A percentile compares a stretch with the other conserved stretches of the same genome.
Conservation (phyloP, 1,140 invertebrate genomes). For the Tachypleus tridentatus region DNA sequence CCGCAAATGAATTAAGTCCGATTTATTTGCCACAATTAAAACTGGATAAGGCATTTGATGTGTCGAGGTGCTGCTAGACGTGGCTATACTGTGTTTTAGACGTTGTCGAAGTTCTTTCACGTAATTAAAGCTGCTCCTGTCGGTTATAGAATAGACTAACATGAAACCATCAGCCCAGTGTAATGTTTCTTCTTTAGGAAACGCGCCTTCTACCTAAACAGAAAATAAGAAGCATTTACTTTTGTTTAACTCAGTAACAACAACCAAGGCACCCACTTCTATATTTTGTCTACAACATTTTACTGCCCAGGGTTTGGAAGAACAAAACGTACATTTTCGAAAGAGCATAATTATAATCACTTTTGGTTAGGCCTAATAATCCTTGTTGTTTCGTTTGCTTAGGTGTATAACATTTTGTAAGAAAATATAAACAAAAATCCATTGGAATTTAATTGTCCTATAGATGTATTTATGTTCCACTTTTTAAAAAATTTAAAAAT, state of each 20-base stretch:
- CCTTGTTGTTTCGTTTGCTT: too few species aligned
- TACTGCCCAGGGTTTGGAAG: too few species aligned
- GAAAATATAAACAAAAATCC: too few species aligned
- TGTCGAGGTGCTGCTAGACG: neutral
- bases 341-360: too few species aligned
- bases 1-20: conserved; percentile 78
- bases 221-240: conserved; percentile 18
- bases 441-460: too few species aligned
- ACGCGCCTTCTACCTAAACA: conserved; percentile 49
- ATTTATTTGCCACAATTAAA: conserved; percentile 75
- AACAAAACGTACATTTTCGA: too few species aligned
- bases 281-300: too few species aligned
- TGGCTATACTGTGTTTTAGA: neutral
- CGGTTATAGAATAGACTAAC: conserved; percentile 82
- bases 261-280: too few species aligned
- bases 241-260: neutral
- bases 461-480: too few species aligned
- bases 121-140: conserved; percentile 72
- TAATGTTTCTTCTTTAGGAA: conserved; percentile 58
- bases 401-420: too few species aligned
- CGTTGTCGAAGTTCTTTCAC: conserved; percentile 56
- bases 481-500: too few species aligned
- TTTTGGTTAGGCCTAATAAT: too few species aligned
- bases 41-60: conserved; percentile 40
- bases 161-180: conserved; percentile 81